Evolutionary conservation across 2,888 invertebrate species (phyloP).

Genomic region (Ennomos erosarius): DNA sequence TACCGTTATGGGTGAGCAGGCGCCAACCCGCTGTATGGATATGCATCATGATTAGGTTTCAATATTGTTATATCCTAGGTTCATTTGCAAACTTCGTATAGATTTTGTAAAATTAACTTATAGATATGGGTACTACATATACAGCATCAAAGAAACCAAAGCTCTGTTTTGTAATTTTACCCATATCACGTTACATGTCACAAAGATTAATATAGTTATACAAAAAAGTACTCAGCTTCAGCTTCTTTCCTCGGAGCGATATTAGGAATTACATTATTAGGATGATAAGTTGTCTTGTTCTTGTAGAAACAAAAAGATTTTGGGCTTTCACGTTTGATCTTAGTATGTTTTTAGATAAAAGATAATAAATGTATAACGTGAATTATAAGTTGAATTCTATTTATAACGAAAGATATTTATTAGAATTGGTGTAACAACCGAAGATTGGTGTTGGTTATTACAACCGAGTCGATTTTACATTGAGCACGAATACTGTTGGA

Average conservation of each 20-base stretch:
- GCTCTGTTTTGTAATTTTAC: too few species aligned
- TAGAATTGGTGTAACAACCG: conserved; percentile 8
- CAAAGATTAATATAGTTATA: conserved; percentile 6
- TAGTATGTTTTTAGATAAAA: conserved; percentile 3
- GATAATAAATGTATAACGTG: neutral
- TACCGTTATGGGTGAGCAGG: conserved; percentile 78
- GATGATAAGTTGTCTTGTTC: conserved; percentile 24
- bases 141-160: too few species aligned
- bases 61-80: conserved; percentile 48
- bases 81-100: neutral
- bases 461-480: conserved; percentile 8
- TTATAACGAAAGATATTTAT: conserved; percentile 10
- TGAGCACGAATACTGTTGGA: conserved; percentile 7
- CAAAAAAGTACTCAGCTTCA: too few species aligned
- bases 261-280: conserved; percentile 21
- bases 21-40: conserved; percentile 60
- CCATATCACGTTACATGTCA: too few species aligned
- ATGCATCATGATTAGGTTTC: conserved; percentile 45
- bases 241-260: conserved; percentile 15
- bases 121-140: too few species aligned
- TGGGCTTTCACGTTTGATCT: conserved; percentile 6
- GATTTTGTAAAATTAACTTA: too few species aligned
- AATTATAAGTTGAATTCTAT: neutral
- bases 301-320: neutral
- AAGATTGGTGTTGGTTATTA: too few species aligned